phyloP scores from a whole-genome alignment of 2,888 invertebrate genomes.

The Griposia aprilina region DNA sequence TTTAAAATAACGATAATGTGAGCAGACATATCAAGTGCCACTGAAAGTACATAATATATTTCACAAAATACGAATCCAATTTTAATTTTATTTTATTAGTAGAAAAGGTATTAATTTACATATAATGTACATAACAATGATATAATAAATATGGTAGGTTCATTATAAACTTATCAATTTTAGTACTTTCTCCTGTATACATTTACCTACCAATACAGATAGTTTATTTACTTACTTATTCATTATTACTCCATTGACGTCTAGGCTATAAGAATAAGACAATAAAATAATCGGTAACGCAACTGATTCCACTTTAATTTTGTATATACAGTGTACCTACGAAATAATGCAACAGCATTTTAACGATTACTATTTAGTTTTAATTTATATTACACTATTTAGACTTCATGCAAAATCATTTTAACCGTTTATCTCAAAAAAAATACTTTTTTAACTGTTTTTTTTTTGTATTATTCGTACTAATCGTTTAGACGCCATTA shows the following conservation, averaged over 20 bases:
- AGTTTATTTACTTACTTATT: background rate
- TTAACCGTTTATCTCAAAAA: background rate
- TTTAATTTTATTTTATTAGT: background rate
- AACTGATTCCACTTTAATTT: background rate
- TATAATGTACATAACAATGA: background rate
- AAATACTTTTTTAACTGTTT: background rate
- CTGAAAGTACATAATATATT: background rate
- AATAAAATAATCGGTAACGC: background rate
- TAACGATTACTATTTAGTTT: background rate
- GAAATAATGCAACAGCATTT: slow-evolving; percentile 8
- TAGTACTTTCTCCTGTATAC: background rate
- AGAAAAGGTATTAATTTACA: too few relatives aligned
- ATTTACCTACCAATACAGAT: background rate
- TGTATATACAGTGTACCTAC: background rate
- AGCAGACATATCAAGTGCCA: background rate
- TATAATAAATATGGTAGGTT: background rate
- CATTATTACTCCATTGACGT: background rate
- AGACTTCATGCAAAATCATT: slow-evolving; percentile 9
- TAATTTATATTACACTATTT: background rate
- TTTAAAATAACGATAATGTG: background rate
- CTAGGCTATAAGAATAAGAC: background rate
- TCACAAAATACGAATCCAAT: background rate
- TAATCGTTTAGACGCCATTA: background rate
- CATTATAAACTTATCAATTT: background rate
- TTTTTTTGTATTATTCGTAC: background rate